Evolutionary conservation across 2,797 vertebrate species (phyloP).

Genomic region (Intellagama lesueurii): DNA sequence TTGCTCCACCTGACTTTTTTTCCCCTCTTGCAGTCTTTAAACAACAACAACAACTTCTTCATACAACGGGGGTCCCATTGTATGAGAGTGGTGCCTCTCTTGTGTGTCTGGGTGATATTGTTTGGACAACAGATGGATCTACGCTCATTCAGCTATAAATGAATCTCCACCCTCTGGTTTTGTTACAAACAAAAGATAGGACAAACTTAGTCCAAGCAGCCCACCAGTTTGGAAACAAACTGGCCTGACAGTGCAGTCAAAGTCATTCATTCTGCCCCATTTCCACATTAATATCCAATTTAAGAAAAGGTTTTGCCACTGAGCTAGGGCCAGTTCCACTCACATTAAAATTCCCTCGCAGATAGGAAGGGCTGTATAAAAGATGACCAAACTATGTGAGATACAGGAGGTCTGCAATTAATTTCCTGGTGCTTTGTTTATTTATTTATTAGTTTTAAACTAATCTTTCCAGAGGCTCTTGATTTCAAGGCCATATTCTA

Average conservation of each 20-base stretch:
- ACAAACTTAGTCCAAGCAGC: too few relatives aligned
- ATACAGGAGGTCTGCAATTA: background rate
- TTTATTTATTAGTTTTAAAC: background rate
- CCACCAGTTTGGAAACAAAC: too few relatives aligned
- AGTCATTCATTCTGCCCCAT: background rate
- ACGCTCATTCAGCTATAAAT: too few relatives aligned
- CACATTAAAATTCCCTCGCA: background rate
- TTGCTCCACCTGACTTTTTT: background rate
- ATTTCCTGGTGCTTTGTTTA: background rate
- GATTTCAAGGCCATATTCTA: background rate
- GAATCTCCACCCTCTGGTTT: too few relatives aligned
- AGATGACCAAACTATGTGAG: background rate
- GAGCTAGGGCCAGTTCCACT: background rate
- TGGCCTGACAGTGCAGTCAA: too few relatives aligned
- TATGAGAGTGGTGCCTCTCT: too few relatives aligned
- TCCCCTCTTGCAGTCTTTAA: background rate
- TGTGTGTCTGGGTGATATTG: too few relatives aligned
- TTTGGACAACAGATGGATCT: too few relatives aligned
- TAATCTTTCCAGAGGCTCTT: background rate
- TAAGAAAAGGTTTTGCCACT: background rate
- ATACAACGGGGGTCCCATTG: too few relatives aligned
- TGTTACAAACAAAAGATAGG: too few relatives aligned
- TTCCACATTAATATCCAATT: background rate
- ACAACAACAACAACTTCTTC: too few relatives aligned
- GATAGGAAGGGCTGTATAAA: background rate